Conservation (phyloP, 37 sponge, comb jelly and placozoan species). For the Cliona cf. orientalis region DNA sequence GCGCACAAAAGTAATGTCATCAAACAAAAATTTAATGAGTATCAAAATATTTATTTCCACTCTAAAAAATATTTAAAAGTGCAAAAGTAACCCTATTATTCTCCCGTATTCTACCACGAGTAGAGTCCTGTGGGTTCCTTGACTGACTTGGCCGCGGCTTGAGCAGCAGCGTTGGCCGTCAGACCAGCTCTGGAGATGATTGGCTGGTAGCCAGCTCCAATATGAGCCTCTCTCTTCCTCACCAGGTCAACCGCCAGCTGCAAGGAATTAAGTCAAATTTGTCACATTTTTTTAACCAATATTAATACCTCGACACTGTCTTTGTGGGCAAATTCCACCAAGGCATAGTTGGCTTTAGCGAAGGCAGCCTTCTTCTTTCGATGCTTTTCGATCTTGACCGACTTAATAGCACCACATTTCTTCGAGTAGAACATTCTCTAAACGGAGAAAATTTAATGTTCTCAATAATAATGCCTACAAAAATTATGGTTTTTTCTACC, state of each 20-base stretch:
- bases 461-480: not conserved
- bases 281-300: too few relatives aligned
- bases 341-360: constrained; percentile 64
- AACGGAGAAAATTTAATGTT: not conserved
- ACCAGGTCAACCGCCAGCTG: constrained; percentile 34
- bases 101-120: too few relatives aligned
- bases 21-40: too few relatives aligned
- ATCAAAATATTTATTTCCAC: too few relatives aligned
- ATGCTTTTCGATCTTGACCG: constrained; percentile 52
- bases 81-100: too few relatives aligned
- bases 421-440: constrained; percentile 65
- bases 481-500: not conserved
- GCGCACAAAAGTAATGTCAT: too few relatives aligned
- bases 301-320: constrained; percentile 73
- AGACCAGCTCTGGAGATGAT: constrained; percentile 27
- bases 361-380: constrained; percentile 47
- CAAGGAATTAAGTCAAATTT: too few relatives aligned
- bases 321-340: constrained; percentile 73
- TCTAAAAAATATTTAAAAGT: too few relatives aligned
- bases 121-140: too few relatives aligned
- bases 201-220: constrained; percentile 11
- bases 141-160: too few relatives aligned
- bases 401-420: constrained; percentile 68
- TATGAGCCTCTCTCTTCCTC: constrained; percentile 16
- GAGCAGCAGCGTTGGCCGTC: too few relatives aligned